Conservation (phyloP, 2,113 vertebrate species). For the Motacilla alba region DNA sequence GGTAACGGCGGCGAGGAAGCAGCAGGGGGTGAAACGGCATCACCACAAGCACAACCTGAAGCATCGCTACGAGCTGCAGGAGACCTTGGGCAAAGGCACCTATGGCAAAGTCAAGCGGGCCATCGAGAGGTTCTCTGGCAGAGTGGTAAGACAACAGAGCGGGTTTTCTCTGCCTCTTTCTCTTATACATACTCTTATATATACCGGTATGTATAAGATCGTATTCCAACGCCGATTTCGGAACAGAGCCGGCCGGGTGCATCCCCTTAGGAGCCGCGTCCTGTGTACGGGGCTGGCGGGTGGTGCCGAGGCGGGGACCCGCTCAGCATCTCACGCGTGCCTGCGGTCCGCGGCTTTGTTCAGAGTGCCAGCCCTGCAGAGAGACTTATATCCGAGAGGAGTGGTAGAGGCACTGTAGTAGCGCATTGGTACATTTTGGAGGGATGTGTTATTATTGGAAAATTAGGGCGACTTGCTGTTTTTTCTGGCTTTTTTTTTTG, state of each 20-base stretch:
- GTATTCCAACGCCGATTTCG: rapidly evolving
- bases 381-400: not conserved
- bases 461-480: not conserved
- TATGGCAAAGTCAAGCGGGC: conserved; percentile 98
- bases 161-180: not conserved
- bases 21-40: conserved; percentile 90
- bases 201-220: rapidly evolving
- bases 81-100: conserved; percentile 95
- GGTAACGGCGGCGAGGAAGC: conserved; percentile 58
- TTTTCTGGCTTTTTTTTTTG: not conserved
- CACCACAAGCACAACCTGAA: conserved; percentile 99
- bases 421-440: not conserved
- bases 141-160: conserved; percentile 84
- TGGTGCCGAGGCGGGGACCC: not conserved
- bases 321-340: not conserved
- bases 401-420: not conserved
- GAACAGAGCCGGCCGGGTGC: not conserved
- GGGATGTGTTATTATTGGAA: not conserved
- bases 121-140: conserved; percentile 91
- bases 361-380: not conserved
- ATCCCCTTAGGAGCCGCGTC: not conserved
- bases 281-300: not conserved
- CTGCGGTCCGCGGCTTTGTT: not conserved
- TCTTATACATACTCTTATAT: rapidly evolving
- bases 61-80: conserved; percentile 96